These are phyloP conservation scores for Zaprionus lineosus DNA, from an alignment of 2,888 invertebrate genomes.

Conservation along the genomic window DNA sequence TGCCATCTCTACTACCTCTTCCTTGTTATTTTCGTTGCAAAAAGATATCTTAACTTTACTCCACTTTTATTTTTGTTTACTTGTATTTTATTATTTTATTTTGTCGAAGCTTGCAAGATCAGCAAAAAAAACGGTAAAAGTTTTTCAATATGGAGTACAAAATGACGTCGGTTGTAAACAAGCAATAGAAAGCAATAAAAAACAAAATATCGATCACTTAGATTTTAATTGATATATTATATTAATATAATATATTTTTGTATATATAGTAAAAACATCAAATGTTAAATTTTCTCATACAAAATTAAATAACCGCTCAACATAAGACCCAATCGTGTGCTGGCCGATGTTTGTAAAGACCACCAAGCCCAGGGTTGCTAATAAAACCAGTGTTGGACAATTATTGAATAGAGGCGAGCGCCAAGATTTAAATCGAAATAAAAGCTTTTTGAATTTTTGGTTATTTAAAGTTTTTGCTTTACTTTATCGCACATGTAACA, in stretches of 20 bases:
- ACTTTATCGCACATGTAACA: slow-evolving; percentile 62
- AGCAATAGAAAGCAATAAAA: background rate
- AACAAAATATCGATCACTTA: too few species aligned
- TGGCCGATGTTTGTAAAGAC: background rate
- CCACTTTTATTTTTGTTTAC: background rate
- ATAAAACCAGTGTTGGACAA: background rate
- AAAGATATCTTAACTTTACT: too few species aligned
- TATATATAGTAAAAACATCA: too few species aligned
- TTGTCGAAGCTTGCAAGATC: slow-evolving; percentile 20
- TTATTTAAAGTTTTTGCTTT: slow-evolving; percentile 50
- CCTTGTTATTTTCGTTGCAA: too few species aligned
- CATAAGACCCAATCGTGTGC: background rate
- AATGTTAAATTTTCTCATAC: too few species aligned
- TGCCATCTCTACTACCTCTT: too few species aligned
- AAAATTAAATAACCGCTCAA: slow-evolving; percentile 33
- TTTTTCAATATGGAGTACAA: background rate
- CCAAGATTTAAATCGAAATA: slow-evolving; percentile 23
- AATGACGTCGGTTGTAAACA: slow-evolving; percentile 24
- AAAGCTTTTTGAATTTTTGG: slow-evolving; percentile 34
- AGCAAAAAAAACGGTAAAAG: slow-evolving; percentile 61
- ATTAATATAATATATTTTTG: too few species aligned
- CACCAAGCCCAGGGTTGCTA: slow-evolving; percentile 12
- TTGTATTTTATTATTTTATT: too few species aligned
- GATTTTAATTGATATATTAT: too few species aligned
- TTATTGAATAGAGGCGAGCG: slow-evolving; percentile 1